Base-by-base conservation (phyloP, 2,888 invertebrate species). In the Magallana nippona region DNA sequence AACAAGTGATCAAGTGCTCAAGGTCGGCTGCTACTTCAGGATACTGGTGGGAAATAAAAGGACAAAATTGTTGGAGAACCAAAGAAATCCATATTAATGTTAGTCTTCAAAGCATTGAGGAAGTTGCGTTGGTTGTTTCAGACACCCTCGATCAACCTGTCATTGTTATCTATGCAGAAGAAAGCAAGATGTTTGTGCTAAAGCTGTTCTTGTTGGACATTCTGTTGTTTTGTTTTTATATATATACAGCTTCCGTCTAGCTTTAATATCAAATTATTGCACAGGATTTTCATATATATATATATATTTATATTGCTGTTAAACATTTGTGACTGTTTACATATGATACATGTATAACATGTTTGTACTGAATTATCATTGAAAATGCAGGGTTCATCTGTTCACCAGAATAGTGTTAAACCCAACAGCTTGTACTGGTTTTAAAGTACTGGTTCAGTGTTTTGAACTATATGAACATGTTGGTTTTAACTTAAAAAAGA, bases 191-290 rank as follows among this genome's bases (percentile, higher is more conserved):
- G 32, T 32, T 22, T 71, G 44, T 71, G 22, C 27, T 71, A 32
- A n/a, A 60, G 17, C 32, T 71, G 71, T 71, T 71, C 32, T 71
- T 71, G 71, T 71, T 71, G 71, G 71, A 71, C 27, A 71, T 71
- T 71, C 27, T 71, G 71, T 71, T 71, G 71, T 71, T 71, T 71
- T 71, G 71, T 71, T 44, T 44, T 44, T 44, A 44, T 44, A 44
- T 71, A 71, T 71, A 71, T 71, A 71, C 71, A 71, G 71, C 71
- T 71, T 71, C 71, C 71, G 71, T 71, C 71, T 27, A 71, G 71
- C 71, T 71, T 71, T 71, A 71, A 71, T 71, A 71, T 27, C 71
- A 71, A 63, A 71, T 71, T 71, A 71, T 71, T 71, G 71, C 71
- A 71, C 71, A 71, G 32, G 71, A 71, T 71, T 32, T 71, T 71